Percentiles rank a stretch among this genome's conserved stretches.
phyloP scores from a whole-genome alignment of 2,888 invertebrate species.

The Athrips mouffetella region DNA sequence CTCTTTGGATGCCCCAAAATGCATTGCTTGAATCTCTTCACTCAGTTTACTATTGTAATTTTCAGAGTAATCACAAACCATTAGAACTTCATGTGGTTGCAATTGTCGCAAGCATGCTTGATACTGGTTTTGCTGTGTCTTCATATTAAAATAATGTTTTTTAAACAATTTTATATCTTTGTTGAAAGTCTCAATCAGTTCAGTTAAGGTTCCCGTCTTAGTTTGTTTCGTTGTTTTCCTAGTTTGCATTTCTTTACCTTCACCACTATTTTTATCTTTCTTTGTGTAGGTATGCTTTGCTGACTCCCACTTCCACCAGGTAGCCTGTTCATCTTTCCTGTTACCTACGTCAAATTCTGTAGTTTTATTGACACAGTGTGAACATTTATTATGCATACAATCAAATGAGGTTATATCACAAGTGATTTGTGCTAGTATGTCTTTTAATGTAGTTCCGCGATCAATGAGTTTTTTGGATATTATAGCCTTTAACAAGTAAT shows the following conservation, averaged over 20 bases:
- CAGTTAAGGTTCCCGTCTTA: not conserved
- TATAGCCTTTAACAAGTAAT: not conserved
- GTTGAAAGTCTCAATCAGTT: not conserved
- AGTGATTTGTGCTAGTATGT: not conserved
- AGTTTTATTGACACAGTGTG: not conserved
- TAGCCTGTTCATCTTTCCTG: not conserved
- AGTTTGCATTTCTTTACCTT: not conserved
- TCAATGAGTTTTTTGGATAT: not conserved
- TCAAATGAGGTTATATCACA: not conserved
- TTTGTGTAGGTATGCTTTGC: not conserved
- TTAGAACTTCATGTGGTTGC: constrained; percentile 12
- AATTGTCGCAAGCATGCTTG: not conserved
- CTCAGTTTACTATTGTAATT: constrained; percentile 22
- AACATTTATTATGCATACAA: not conserved
- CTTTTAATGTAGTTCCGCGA: not conserved
- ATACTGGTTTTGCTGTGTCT: constrained; percentile 11
- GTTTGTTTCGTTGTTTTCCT: not conserved
- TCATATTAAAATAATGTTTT: constrained; percentile 10
- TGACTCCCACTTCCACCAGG: not conserved
- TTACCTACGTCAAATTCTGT: not conserved
- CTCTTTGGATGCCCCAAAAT: constrained; percentile 22
- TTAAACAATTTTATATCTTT: constrained; percentile 4
- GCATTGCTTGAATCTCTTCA: constrained; percentile 23
- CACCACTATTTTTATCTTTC: constrained; percentile 1
- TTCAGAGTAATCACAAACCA: constrained; percentile 22